phyloP scores from a whole-genome alignment of 2,797 vertebrate species.

The Poecilia picta region DNA sequence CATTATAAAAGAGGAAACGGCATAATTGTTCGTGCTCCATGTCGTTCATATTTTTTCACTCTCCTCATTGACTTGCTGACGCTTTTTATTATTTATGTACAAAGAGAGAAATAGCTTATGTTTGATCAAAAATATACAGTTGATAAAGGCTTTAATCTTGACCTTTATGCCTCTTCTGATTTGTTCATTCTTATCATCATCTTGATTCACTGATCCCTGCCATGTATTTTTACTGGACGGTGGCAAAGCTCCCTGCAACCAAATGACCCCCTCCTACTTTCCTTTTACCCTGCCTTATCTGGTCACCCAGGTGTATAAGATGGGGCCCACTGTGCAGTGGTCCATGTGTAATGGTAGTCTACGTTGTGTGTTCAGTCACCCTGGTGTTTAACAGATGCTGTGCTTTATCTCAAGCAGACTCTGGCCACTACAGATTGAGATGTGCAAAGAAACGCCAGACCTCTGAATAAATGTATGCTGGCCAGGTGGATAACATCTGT shows the following conservation, averaged over 20 bases:
- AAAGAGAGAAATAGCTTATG: background rate
- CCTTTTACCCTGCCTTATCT: slow-evolving; percentile 70
- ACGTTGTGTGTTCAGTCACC: slow-evolving; percentile 72
- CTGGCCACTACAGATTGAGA: slow-evolving; percentile 64
- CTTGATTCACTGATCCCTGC: slow-evolving; percentile 51
- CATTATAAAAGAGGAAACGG: background rate
- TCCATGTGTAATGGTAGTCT: slow-evolving; percentile 68
- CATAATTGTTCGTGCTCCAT: background rate
- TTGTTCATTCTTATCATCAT: slow-evolving; percentile 32
- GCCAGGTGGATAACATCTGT: slow-evolving; percentile 56
- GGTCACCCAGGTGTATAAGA: slow-evolving; percentile 72
- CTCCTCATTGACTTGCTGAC: no score
- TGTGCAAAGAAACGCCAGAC: slow-evolving; percentile 56
- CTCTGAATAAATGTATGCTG: slow-evolving; percentile 54
- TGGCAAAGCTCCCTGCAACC: slow-evolving; percentile 49
- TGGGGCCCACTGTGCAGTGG: slow-evolving; percentile 58
- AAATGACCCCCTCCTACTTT: slow-evolving; percentile 1
- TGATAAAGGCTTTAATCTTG: background rate
- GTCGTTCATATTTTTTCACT: background rate
- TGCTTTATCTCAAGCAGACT: slow-evolving; percentile 69
- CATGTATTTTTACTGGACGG: slow-evolving; percentile 52
- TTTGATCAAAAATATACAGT: background rate
- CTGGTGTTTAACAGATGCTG: slow-evolving; percentile 75
- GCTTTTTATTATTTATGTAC: background rate
- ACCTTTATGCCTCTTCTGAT: slow-evolving; percentile 5